Evolutionary conservation across 2,113 vertebrate genomes (phyloP), one percentile per base, ranked within the genome.

Genomic region (Psilopsiagon aymara): DNA sequence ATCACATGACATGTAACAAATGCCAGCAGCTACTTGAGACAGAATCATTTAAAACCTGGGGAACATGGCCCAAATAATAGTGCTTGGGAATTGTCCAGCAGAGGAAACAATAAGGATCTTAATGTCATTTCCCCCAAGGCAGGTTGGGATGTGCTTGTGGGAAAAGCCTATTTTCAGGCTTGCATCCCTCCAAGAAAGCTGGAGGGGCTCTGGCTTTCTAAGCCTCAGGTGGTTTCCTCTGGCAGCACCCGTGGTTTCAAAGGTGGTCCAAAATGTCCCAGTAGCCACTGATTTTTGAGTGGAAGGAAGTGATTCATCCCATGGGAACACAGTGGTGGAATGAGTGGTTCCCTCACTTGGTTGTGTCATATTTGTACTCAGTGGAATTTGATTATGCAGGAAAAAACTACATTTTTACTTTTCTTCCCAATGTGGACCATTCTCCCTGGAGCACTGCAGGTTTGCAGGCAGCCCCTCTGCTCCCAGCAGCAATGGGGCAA

Each of bases 1-100:
- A 76, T 68, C 5, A 55, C 80, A 33, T 60, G 92, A 74, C 88
- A 13, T 13, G 10, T 51, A 86, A 73, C 94, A 94, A 97, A 96
- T 94, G 94, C 86, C 96, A 94, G 68, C 69, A 35, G 95, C 88
- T 79, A 85, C 47, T 73, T 88, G 57, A 93, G 88, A 73, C 47
- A 14, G 91, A 84, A 87, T 79, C 76, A 94, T 82, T 96, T 52
- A 84, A 79, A 86, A 66, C 62, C 63, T 4, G 7, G 73, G 10
- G 70, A 80, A 53, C 21, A 2, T 27, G 31, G 57, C 66, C 66
- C 83, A 66, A 52, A 91, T 69, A 37, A 53, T 23, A 79, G 88
- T 0, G 27, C 83, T 15, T 15, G 6, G 57, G 69, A 55, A 37
- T 52, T 27, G 73, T 10, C 86, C 77, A 9, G 68, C 43, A 43